A percentile compares a stretch with the other conserved stretches of the same genome.
Conservation (phyloP, 2,797 vertebrate species). For the Cirrhinus mrigala region DNA sequence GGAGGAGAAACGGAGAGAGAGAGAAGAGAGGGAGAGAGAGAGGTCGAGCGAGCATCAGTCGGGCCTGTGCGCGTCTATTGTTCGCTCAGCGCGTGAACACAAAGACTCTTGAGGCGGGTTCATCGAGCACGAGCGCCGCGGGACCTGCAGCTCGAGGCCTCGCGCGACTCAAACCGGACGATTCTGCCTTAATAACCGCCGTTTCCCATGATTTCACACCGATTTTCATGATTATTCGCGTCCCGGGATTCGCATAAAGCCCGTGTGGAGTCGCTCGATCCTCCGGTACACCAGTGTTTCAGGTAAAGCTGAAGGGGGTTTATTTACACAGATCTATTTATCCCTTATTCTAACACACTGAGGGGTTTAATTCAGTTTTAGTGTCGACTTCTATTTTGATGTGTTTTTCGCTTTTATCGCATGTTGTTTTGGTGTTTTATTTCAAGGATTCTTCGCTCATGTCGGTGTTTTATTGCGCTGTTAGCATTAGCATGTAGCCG, state of each 20-base stretch:
- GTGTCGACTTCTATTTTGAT: neutral
- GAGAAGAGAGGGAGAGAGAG: conserved; percentile 8
- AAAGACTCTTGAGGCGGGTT: conserved; percentile 49
- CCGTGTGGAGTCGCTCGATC: conserved; percentile 23
- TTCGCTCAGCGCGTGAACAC: conserved; percentile 47
- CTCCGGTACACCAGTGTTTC: conserved; percentile 35
- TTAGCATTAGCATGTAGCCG: conserved; percentile 45
- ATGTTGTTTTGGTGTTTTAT: neutral
- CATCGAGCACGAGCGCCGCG: conserved; percentile 46
- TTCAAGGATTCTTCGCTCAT: neutral
- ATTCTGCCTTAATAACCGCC: neutral
- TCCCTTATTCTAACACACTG: neutral
- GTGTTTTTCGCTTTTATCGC: neutral
- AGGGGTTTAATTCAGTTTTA: neutral
- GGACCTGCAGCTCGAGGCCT: conserved; percentile 48
- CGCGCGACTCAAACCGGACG: conserved; percentile 20
- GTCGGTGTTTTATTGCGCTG: conserved; percentile 29
- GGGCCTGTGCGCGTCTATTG: conserved; percentile 49
- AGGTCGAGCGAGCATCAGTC: neutral
- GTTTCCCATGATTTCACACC: neutral
- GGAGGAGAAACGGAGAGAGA: conserved; percentile 11
- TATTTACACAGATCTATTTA: neutral
- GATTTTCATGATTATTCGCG: neutral
- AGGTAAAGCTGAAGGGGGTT: conserved; percentile 35
- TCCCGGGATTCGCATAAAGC: conserved; percentile 3